Evolutionary conservation across 1,140 invertebrate genomes (phyloP).

Genomic region (Lucilia cuprina): DNA sequence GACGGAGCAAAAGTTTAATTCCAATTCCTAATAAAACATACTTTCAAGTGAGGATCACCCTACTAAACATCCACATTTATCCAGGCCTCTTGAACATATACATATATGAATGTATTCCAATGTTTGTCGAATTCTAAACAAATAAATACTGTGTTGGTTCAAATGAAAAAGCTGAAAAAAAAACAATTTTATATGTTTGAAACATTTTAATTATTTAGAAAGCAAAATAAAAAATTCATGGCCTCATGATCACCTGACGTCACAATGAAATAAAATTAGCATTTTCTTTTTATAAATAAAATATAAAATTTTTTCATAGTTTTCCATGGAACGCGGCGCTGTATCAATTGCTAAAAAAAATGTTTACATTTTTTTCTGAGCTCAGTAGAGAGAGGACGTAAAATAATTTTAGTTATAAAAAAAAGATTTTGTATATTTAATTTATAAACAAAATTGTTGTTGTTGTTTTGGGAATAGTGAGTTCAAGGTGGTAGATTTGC

Average conservation of each 20-base stretch:
- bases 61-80: too few species aligned
- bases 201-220: neutral
- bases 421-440: neutral
- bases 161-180: neutral
- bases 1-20: too few species aligned
- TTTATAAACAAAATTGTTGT: neutral
- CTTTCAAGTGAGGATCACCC: too few species aligned
- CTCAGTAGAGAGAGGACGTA: neutral
- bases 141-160: too few species aligned
- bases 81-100: too few species aligned
- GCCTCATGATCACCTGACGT: conserved; percentile 9
- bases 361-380: neutral
- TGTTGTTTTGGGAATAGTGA: neutral
- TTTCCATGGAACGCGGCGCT: neutral
- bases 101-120: neutral
- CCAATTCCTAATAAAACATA: too few species aligned
- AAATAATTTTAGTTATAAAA: too few species aligned
- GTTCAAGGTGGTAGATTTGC: neutral
- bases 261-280: neutral
- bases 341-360: conserved; percentile 1
- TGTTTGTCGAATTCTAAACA: neutral
- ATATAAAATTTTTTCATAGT: neutral
- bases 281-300: neutral
- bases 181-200: neutral
- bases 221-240: neutral